Conservation (phyloP, 2,888 invertebrate species). For the Lathronympha strigana region DNA sequence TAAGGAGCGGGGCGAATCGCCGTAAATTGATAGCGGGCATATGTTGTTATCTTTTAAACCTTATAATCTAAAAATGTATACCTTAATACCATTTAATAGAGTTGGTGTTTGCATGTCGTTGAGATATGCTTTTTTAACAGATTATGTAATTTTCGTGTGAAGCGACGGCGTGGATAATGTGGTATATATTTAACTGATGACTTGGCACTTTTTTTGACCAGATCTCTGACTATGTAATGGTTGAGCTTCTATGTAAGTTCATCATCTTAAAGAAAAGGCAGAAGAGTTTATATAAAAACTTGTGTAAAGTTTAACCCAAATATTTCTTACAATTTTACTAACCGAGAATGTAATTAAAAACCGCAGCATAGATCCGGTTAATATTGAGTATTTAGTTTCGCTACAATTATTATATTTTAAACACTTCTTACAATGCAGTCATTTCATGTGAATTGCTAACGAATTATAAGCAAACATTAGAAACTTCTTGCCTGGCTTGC, state of each 20-base stretch:
- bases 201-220: constrained; percentile 37
- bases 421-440: too few species aligned
- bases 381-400: too few species aligned
- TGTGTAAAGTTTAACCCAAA: neutral
- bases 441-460: too few species aligned
- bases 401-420: too few species aligned
- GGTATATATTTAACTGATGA: constrained; percentile 50
- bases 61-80: neutral
- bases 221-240: constrained; percentile 27
- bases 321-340: neutral
- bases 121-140: neutral
- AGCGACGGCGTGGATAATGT: constrained; percentile 47
- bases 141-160: constrained; percentile 30
- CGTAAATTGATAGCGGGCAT: constrained; percentile 65
- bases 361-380: too few species aligned
- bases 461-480: too few species aligned
- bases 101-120: neutral
- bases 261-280: neutral
- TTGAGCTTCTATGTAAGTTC: constrained; percentile 5
- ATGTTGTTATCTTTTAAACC: constrained; percentile 44
- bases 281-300: neutral
- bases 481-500: too few species aligned
- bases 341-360: too few species aligned
- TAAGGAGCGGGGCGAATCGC: constrained; percentile 71
- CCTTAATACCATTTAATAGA: neutral